Conservation (phyloP, 2,888 invertebrate genomes). For the Gymnosoma rotundatum region DNA sequence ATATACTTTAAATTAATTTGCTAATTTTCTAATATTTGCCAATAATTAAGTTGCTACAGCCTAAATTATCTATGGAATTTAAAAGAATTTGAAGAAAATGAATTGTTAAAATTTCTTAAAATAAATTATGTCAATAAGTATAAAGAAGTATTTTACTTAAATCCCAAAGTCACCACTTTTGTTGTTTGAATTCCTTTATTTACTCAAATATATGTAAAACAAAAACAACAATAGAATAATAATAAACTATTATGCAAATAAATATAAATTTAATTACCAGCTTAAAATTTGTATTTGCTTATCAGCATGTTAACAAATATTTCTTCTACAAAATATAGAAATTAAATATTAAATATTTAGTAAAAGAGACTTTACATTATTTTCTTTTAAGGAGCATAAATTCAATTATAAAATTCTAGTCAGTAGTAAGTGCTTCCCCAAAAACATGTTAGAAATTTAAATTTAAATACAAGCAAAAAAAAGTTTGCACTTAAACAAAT, state of each 20-base stretch:
- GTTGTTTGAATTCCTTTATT: not conserved
- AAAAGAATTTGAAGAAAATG: not conserved
- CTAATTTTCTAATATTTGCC: constrained; percentile 6
- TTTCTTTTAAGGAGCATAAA: constrained; percentile 18
- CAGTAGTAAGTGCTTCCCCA: not conserved
- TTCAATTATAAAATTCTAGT: constrained; percentile 16
- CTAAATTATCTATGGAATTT: not conserved
- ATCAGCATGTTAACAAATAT: constrained; percentile 33
- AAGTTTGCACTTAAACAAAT: constrained; percentile 12
- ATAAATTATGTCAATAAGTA: no score
- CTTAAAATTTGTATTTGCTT: constrained; percentile 26
- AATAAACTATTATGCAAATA: constrained; percentile 9
- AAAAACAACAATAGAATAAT: not conserved
- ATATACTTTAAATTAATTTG: constrained; percentile 8
- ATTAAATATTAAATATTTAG: not conserved
- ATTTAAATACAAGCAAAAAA: not conserved
- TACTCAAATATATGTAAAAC: not conserved
- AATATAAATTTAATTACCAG: constrained; percentile 51
- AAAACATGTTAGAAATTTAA: not conserved
- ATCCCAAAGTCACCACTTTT: not conserved
- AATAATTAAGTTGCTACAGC: constrained; percentile 30
- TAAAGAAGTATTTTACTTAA: not conserved
- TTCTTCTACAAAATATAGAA: not conserved
- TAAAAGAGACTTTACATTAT: constrained; percentile 5
- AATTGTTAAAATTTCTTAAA: not conserved